phyloP scores from a whole-genome alignment of 2,797 vertebrate species.

The Phataginus tricuspis region DNA sequence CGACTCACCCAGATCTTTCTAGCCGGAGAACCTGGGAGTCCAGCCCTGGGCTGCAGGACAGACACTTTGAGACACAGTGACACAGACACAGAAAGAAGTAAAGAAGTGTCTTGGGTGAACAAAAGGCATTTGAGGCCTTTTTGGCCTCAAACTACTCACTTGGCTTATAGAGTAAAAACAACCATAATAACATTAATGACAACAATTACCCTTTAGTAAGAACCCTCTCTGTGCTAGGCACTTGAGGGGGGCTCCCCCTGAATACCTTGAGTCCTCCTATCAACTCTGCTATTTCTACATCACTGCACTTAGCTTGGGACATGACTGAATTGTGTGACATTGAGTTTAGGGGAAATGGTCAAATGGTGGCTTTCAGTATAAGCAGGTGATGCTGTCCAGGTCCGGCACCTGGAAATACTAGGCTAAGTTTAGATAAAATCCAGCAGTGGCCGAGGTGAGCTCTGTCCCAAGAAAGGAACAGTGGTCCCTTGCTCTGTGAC shows the following conservation, averaged over 20 bases:
- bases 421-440: neutral
- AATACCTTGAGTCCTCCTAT: neutral
- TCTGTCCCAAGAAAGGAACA: neutral
- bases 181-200: neutral
- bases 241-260: neutral
- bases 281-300: neutral
- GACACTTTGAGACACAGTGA: neutral
- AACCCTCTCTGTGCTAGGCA: neutral
- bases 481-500: neutral
- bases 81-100: neutral
- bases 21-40: neutral
- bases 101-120: neutral
- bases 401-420: neutral
- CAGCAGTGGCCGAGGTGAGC: neutral
- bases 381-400: neutral
- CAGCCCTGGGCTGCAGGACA: neutral
- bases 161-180: neutral
- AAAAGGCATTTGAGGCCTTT: neutral
- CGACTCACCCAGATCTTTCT: neutral
- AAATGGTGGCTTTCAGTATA: neutral
- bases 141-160: neutral
- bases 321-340: neutral
- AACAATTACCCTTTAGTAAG: neutral
- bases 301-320: neutral
- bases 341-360: neutral